phyloP scores from a whole-genome alignment of 2,888 invertebrate species.

The Cataglyphis livida region DNA sequence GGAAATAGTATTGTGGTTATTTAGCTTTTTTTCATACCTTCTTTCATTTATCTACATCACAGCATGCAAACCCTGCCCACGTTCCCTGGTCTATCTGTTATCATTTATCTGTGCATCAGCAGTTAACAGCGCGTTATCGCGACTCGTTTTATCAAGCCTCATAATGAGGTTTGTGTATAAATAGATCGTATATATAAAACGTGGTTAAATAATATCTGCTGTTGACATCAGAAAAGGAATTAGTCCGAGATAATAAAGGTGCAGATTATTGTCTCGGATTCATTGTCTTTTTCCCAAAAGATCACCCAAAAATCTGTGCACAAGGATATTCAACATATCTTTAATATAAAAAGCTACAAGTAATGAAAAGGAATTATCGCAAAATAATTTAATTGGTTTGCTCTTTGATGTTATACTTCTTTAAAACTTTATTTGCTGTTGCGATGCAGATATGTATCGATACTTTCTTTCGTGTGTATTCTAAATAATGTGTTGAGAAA shows the following conservation, averaged over 20 bases:
- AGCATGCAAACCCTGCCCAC: slow-evolving; percentile 13
- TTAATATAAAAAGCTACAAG: neutral
- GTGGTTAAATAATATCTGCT: slow-evolving; percentile 29
- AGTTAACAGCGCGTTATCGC: slow-evolving; percentile 37
- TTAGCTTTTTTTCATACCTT: slow-evolving; percentile 30
- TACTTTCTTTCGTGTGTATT: slow-evolving; percentile 33
- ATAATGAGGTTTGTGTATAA: slow-evolving; percentile 47
- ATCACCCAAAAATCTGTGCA: neutral
- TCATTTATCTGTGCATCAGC: slow-evolving; percentile 47
- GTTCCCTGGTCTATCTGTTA: slow-evolving; percentile 46
- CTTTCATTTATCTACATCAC: slow-evolving; percentile 43
- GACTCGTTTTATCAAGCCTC: slow-evolving; percentile 37
- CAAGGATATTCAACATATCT: slow-evolving; percentile 1
- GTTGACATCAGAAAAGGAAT: neutral
- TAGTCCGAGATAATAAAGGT: neutral
- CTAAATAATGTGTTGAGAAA: slow-evolving; percentile 28
- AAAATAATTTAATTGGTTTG: neutral
- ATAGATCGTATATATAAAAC: slow-evolving; percentile 16
- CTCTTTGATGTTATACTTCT: neutral
- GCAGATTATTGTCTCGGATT: neutral
- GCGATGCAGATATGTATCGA: slow-evolving; percentile 42
- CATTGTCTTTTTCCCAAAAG: neutral
- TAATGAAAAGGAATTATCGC: neutral
- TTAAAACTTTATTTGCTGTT: slow-evolving; percentile 53
- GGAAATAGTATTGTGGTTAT: slow-evolving; percentile 49